Evolutionary conservation across 1,140 invertebrate genomes (phyloP).

Genomic region (Cherax quadricarinatus): DNA sequence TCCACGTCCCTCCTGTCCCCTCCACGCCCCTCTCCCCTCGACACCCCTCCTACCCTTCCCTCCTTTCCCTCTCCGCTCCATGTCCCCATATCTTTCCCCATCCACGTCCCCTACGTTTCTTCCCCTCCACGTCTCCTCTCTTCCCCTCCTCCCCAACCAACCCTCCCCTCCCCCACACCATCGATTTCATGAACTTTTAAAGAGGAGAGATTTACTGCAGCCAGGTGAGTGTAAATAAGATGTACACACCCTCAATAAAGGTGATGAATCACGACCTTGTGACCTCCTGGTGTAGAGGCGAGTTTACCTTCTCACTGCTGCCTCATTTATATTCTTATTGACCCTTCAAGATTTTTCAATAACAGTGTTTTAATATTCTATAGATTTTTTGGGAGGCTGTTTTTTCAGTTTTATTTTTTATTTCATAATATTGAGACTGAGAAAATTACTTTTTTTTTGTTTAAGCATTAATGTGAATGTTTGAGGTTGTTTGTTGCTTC

Average conservation of each 20-base stretch:
- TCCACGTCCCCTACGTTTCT: not conserved
- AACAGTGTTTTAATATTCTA: not conserved
- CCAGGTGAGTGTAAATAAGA: not conserved
- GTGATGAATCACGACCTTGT: not conserved
- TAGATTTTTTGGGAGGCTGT: not conserved
- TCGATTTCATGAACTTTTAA: conserved; percentile 11
- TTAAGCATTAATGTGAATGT: too few species aligned
- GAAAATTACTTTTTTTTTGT: too few species aligned
- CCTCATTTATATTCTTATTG: not conserved
- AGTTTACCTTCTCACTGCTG: not conserved
- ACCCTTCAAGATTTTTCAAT: not conserved
- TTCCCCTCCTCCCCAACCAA: not conserved
- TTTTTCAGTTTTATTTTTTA: too few species aligned
- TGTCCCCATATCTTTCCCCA: not conserved
- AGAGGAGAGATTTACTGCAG: not conserved
- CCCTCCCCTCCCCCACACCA: not conserved
- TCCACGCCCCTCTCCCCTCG: not conserved
- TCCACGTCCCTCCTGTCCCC: not conserved
- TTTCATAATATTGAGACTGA: too few species aligned
- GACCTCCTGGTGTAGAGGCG: not conserved
- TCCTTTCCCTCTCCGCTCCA: not conserved
- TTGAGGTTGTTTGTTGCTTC: too few species aligned
- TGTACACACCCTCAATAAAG: not conserved
- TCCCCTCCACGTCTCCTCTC: not conserved
- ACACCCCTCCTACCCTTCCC: not conserved